Evolutionary conservation across 2,888 invertebrate genomes (phyloP).

Genomic region (Lithophane leautieri): DNA sequence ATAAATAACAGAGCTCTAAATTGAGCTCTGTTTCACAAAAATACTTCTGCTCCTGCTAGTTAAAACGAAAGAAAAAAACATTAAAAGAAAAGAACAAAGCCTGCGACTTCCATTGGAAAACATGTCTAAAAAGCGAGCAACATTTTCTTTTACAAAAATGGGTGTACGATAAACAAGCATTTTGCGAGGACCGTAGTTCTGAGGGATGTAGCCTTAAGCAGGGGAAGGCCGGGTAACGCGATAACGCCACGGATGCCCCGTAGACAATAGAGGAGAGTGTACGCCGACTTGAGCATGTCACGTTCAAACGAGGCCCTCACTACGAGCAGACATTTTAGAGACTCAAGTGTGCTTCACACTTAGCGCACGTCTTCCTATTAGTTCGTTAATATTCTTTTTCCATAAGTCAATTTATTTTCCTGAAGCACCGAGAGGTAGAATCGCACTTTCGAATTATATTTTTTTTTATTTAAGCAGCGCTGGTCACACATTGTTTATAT

Average conservation of each 20-base stretch:
- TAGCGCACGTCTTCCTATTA: constrained; percentile 40
- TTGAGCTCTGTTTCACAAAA: constrained; percentile 41
- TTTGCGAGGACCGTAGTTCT: constrained; percentile 63
- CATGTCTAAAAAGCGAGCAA: constrained; percentile 61
- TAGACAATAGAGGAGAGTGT: constrained; percentile 73
- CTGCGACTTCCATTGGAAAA: constrained; percentile 47
- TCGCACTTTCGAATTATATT: neutral
- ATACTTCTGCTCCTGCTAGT: constrained; percentile 39
- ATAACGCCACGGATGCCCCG: constrained; percentile 73
- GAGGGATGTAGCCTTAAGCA: constrained; percentile 74
- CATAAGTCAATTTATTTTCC: constrained; percentile 12
- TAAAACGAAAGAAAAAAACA: constrained; percentile 43
- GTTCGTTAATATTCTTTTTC: constrained; percentile 35
- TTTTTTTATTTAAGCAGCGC: neutral
- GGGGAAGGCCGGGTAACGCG: constrained; percentile 71
- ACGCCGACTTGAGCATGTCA: constrained; percentile 63
- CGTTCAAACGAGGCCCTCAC: constrained; percentile 60
- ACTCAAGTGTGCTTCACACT: constrained; percentile 48
- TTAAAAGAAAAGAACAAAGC: constrained; percentile 60
- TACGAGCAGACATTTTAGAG: constrained; percentile 54
- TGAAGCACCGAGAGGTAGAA: neutral
- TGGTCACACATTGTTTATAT: neutral
- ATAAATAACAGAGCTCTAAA: constrained; percentile 61
- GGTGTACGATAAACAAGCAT: constrained; percentile 64
- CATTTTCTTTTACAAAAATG: constrained; percentile 62